phyloP scores from a whole-genome alignment of 2,888 invertebrate genomes.

The Thecophora atra region DNA sequence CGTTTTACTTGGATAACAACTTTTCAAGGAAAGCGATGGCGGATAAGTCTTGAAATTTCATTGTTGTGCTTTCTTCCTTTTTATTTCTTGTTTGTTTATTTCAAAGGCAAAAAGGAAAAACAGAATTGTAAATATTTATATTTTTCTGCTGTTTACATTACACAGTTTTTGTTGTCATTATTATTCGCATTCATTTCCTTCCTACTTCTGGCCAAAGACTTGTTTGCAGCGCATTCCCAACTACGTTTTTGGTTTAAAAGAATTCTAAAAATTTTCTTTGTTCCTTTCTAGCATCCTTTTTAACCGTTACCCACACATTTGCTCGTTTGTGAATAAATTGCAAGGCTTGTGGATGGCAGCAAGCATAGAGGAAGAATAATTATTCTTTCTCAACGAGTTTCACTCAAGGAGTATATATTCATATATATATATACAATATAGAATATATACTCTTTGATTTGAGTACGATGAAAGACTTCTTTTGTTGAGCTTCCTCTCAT shows the following conservation, averaged over 20 bases:
- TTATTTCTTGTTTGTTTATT: neutral
- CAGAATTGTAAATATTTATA: neutral
- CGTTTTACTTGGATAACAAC: no score
- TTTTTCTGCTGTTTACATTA: neutral
- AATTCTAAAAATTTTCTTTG: slow-evolving; percentile 10
- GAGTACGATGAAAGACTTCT: neutral
- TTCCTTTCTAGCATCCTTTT: neutral
- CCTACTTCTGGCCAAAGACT: slow-evolving; percentile 19
- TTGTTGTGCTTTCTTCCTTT: neutral
- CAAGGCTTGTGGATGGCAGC: neutral
- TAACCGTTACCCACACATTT: neutral
- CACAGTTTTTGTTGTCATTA: neutral
- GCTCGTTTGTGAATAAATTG: neutral
- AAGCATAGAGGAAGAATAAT: no score
- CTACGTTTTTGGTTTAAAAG: slow-evolving; percentile 35
- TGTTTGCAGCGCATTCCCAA: slow-evolving; percentile 5
- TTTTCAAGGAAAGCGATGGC: neutral
- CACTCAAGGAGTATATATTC: no score
- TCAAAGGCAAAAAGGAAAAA: neutral
- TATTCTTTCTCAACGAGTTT: no score
- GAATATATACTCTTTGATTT: no score
- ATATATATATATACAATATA: no score
- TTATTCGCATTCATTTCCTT: slow-evolving; percentile 34
- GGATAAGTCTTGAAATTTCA: no score
- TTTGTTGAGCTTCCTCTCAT: slow-evolving; percentile 7